Base-by-base conservation (phyloP, 2,113 vertebrate genomes). In the Amblyornis subalaris region DNA sequence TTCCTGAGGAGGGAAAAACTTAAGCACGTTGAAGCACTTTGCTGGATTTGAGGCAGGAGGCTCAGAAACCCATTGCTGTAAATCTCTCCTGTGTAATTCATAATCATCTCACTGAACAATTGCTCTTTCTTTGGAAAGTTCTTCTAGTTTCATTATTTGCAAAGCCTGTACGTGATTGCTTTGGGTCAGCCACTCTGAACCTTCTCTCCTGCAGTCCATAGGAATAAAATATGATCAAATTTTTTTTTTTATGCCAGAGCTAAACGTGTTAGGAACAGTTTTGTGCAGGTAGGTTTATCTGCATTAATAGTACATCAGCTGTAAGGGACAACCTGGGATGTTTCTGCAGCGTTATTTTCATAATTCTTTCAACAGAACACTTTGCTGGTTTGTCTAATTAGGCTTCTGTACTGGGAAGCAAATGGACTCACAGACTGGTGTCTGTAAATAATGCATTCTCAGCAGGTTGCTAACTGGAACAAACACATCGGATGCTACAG, bases 311-410 rank as follows among this genome's bases (percentile, higher is more conserved):
- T 84, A 44, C 23, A 38, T 93, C 65, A 91, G 65, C 75, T 91
- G 40, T 81, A 86, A 95, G 89, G 51, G 61, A 74, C 80, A 76
- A 85, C 54, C 58, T 73, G 58, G 47, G 58, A 75, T 91, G 22
- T 57, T 84, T 94, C 81, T 93, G 77, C 90, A 72, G 80, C 7
- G 11, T 29, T 92, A 65, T 96, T 95, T 93, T 88, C 85, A 82
- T 67, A 80, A 36, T 62, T 64, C 84, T 91, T 81, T 84, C 42
- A 78, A 20, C 45, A 75, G 61, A 83, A 75, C 85, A 78, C 55
- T 76, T 94, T 75, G 70, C 73, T 93, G 57, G 55, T 94, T 95
- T 94, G 45, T 87, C 77, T 95, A 85, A 91, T 95, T 93, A 80
- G 78, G 67, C 24, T 94, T 85, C 67, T 92, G 35, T 94, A 81